Base-by-base conservation (phyloP, 2,888 invertebrate genomes). In the Lithophane socia region DNA sequence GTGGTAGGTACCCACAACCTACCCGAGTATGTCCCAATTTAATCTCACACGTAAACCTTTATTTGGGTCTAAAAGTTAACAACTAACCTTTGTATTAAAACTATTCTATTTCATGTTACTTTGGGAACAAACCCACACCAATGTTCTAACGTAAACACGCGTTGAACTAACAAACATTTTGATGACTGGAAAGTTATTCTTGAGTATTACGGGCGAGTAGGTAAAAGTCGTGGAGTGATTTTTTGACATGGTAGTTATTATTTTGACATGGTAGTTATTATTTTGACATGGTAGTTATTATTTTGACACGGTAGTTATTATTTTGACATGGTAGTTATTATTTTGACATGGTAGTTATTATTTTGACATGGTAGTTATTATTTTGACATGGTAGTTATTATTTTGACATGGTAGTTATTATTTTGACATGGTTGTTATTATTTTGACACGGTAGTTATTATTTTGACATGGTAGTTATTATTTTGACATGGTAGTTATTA, bases 151-250 rank as follows among this genome's bases (percentile, higher is more conserved):
- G 29, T 61, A 47, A 77, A 49, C 75, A 74, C 10, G 47, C 47
- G 82, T 82, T 73, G 8, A 66, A 66, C 64, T 42, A 76, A 65
- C 65, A 80, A 80, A 66, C 18, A n/a, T 54, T 66, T 29, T 52
- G n/a, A 76, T 60, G 49, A 49, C 65, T 49, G n/a, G 8, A 61
- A 79, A 82, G 63, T 68, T 79, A 67, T 58, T 56, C 18, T 61
- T 81, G 37, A 61, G 37, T 52, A 37, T 66, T 66, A 73, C 13
- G 21, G 9, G 12, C 3, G 2, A 37, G 21, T 12, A 29, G 24
- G 60, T 71, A 54, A 71, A 44, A 16, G 24, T n/a, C 4, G 7
- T 70, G 5, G 12, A 54, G 13, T 56, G 2, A 47, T 37, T 42
- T 52, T 52, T 2, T 18, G 52, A 18, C 18, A 52, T 18, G 18